These are phyloP conservation scores for Cassiopea xamachana DNA, from an alignment of 30 jellyfish, hydroid and myxozoan genomes.

Conservation along the genomic window DNA sequence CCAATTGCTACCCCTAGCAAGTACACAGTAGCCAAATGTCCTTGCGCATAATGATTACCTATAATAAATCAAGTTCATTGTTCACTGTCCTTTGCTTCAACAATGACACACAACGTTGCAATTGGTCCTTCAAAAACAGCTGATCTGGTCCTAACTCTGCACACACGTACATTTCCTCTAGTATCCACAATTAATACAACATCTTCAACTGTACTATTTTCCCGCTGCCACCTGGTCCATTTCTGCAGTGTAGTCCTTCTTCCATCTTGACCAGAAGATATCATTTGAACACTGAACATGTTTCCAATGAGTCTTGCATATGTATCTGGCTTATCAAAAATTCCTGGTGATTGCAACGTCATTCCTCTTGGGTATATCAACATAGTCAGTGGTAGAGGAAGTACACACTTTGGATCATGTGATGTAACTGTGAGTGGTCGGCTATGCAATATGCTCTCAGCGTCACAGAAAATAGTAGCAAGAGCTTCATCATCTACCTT, in stretches of 20 bases:
- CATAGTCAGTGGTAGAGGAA: slow-evolving; percentile 34
- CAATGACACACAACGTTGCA: no score
- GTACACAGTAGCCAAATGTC: no score
- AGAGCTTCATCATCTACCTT: slow-evolving; percentile 29
- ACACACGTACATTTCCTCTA: no score
- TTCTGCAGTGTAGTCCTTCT: slow-evolving; percentile 31
- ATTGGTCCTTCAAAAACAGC: no score
- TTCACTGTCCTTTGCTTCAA: no score
- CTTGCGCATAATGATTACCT: no score
- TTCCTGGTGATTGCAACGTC: slow-evolving; percentile 1
- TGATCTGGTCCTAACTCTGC: no score
- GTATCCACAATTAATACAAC: slow-evolving; percentile 21
- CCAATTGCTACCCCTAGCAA: no score
- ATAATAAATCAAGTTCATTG: no score
- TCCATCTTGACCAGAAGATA: slow-evolving; percentile 59
- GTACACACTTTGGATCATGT: slow-evolving; percentile 24
- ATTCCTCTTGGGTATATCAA: slow-evolving; percentile 16
- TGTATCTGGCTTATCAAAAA: slow-evolving; percentile 25
- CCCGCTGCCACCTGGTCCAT: slow-evolving; percentile 37
- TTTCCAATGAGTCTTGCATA: slow-evolving; percentile 48
- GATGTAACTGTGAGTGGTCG: slow-evolving; percentile 48
- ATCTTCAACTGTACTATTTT: slow-evolving; percentile 34
- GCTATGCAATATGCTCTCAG: slow-evolving; percentile 28
- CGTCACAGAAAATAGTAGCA: slow-evolving; percentile 48
- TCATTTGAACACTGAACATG: slow-evolving; percentile 33